phyloP scores from a whole-genome alignment of 2,797 vertebrate species.

The Echeneis naucrates region DNA sequence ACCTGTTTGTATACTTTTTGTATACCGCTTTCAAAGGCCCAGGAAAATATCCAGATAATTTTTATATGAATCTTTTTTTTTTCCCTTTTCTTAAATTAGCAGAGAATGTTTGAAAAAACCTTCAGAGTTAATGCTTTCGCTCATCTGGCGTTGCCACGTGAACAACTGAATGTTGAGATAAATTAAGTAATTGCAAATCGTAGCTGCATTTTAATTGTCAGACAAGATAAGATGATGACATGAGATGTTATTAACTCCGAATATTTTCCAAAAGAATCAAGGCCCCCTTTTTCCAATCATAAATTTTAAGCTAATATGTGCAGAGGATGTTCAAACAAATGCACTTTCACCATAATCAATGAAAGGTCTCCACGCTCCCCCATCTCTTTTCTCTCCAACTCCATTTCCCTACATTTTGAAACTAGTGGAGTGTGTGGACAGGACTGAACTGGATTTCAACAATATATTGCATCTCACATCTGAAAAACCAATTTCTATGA shows the following conservation, averaged over 20 bases:
- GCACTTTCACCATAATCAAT: background rate
- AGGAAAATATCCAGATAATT: too few species aligned
- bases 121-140: background rate
- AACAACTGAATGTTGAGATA: background rate
- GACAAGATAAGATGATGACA: background rate
- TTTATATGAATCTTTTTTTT: too few species aligned
- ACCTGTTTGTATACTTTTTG: background rate
- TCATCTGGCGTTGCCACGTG: background rate
- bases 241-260: background rate
- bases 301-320: background rate
- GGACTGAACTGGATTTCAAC: constrained; percentile 21
- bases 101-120: background rate
- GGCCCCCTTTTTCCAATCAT: background rate
- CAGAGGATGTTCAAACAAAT: constrained; percentile 1
- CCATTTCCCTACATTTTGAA: constrained; percentile 29
- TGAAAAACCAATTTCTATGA: constrained; percentile 26
- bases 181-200: too few species aligned
- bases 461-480: constrained; percentile 16
- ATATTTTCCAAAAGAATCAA: background rate
- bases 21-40: too few species aligned
- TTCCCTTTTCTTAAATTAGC: background rate
- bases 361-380: background rate
- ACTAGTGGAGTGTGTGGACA: constrained; percentile 1
- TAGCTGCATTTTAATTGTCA: too few species aligned
- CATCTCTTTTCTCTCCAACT: background rate